Evolutionary conservation across 2,888 invertebrate genomes (phyloP), one percentile per base, ranked within the genome.

Genomic region (Flabesymbios commensalis): DNA sequence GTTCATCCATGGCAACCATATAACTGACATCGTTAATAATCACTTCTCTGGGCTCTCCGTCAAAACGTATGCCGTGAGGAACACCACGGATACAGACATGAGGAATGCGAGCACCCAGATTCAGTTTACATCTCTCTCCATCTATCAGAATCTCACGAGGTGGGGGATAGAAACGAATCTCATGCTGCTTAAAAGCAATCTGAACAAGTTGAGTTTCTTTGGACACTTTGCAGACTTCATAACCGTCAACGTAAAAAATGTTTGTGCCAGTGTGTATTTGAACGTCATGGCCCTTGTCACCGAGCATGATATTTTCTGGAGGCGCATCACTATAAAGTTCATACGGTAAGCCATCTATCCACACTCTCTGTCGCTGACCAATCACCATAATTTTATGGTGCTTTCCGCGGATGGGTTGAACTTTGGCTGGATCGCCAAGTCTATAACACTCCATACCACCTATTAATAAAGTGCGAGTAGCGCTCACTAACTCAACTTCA

Each of bases 41-140:
- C 36, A 98, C 84, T 77, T 97, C 96, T 57, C 94, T 87, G 0
- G 94, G 93, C 0, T 95, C 95, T 14, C 92, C 92, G 19, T 97
- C 97, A 70, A 96, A 90, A 71, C 90, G 88, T 39, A 97, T 89
- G 64, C 89, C 88, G 68, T 84, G 83, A 39, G 74, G 68, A 54
- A 75, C 74, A 52, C 82, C 83, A 57, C 84, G 78, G 49, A 84
- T 79, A n/a, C 76, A 71, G 24, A 81, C 73, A 61, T 73, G 72
- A n/a, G 81, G 81, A 45, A 75, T 72, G 42, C 68, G 71, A 29
- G 72, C 67, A 43, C 75, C 72, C 14, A 80, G 67, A 59, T 76
- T 73, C 26, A 81, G 67, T 52, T 78, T 75, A 71, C 78, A 78
- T 10, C 72, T 63, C 53, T 76, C 74, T 3, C 76, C 74, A 69